phyloP scores from a whole-genome alignment of 2,888 invertebrate genomes.

The Scaptomyza flava region DNA sequence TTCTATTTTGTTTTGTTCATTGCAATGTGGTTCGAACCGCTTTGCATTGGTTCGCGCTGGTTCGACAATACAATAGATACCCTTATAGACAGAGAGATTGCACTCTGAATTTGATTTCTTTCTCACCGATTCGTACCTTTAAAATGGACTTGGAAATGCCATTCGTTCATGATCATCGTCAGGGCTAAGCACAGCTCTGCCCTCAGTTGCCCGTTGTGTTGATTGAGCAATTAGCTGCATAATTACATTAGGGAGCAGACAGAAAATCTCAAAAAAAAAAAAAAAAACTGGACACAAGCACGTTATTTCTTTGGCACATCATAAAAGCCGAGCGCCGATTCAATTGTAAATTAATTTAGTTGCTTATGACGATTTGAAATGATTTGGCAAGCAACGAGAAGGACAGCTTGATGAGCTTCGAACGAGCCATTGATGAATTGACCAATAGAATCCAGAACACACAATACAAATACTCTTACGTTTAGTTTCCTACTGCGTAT shows the following conservation, averaged over 20 bases:
- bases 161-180: slow-evolving; percentile 30
- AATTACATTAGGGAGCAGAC: slow-evolving; percentile 45
- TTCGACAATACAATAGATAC: slow-evolving; percentile 7
- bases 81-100: not conserved
- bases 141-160: slow-evolving; percentile 30
- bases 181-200: not conserved
- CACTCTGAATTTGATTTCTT: not conserved
- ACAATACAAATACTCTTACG: too few species aligned
- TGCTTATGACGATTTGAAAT: slow-evolving; percentile 28
- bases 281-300: not conserved
- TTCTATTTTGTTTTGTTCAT: slow-evolving; percentile 18
- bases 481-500: not conserved
- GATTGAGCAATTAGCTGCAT: slow-evolving; percentile 71
- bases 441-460: not conserved
- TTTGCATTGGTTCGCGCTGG: slow-evolving; percentile 47
- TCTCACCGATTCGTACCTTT: not conserved
- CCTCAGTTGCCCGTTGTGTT: slow-evolving; percentile 22
- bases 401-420: slow-evolving; percentile 1
- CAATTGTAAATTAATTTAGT: slow-evolving; percentile 22
- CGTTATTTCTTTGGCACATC: slow-evolving; percentile 44
- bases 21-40: slow-evolving; percentile 44
- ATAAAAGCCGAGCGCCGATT: slow-evolving; percentile 7
- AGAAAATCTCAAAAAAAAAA: slow-evolving; percentile 4
- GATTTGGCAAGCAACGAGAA: slow-evolving; percentile 3
- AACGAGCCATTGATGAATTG: slow-evolving; percentile 12